phyloP scores from a whole-genome alignment of 2,888 invertebrate species.

The Leptinotarsa rubiginosa region DNA sequence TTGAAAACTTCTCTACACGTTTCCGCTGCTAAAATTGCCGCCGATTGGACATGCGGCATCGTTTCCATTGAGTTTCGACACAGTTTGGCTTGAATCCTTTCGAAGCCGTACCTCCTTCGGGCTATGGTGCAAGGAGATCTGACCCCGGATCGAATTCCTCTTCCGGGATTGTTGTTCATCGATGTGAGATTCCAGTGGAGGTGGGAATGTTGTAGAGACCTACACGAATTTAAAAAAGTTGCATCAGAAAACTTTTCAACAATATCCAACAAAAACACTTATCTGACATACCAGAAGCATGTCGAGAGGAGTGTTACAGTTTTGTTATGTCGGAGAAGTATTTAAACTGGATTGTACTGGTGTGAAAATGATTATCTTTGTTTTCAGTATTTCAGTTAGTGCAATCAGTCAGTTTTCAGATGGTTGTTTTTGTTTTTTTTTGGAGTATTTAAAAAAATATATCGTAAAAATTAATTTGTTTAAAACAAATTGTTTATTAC shows the following conservation, averaged over 20 bases:
- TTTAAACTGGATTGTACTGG: too few relatives aligned
- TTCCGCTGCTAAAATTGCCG: constrained; percentile 75
- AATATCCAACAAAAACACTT: background rate
- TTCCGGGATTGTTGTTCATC: constrained; percentile 55
- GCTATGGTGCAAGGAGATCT: constrained; percentile 62
- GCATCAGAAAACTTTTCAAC: background rate
- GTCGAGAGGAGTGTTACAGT: too few relatives aligned
- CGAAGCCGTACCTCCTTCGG: constrained; percentile 66
- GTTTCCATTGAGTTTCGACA: constrained; percentile 76
- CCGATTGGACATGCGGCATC: constrained; percentile 82
- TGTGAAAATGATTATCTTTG: too few relatives aligned
- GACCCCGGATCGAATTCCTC: constrained; percentile 61
- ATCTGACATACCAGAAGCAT: too few relatives aligned
- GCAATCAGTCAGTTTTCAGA: too few relatives aligned
- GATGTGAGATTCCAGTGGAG: constrained; percentile 62
- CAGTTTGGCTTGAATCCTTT: constrained; percentile 74
- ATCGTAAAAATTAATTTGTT: too few relatives aligned
- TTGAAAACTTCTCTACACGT: constrained; percentile 80
- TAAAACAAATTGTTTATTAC: too few relatives aligned
- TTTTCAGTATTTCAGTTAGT: too few relatives aligned
- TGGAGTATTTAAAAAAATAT: too few relatives aligned
- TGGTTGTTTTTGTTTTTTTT: too few relatives aligned
- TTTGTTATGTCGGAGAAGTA: too few relatives aligned
- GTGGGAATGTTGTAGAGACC: constrained; percentile 63
- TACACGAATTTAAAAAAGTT: constrained; percentile 42